Evolutionary conservation across 2,113 vertebrate species (phyloP).

Genomic region (Lagopus muta): DNA sequence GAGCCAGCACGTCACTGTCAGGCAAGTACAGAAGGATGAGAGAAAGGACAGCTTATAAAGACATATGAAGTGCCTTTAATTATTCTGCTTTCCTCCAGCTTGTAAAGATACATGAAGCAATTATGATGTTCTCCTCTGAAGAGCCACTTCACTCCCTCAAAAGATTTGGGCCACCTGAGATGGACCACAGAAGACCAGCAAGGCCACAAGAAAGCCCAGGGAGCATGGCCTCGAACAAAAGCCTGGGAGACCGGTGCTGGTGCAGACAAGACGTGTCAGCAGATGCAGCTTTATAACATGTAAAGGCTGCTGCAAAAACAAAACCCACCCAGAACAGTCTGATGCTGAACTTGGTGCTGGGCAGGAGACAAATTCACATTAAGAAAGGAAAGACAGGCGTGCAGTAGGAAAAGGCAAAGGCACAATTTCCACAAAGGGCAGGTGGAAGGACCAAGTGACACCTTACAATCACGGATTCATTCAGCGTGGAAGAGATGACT

Average conservation of each 20-base stretch:
- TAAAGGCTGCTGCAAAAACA: neutral
- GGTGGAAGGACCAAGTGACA: neutral
- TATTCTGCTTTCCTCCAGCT: neutral
- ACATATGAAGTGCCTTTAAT: neutral
- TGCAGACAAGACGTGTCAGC: slow-evolving; percentile 8
- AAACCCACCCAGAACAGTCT: neutral
- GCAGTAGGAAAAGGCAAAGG: neutral
- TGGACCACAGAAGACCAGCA: neutral
- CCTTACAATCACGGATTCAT: too few species aligned
- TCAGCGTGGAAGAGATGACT: too few species aligned
- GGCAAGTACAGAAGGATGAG: neutral
- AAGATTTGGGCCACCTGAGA: neutral
- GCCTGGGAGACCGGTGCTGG: neutral
- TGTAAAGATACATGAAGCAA: neutral
- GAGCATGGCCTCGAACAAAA: neutral
- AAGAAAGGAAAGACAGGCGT: neutral
- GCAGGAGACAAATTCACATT: neutral
- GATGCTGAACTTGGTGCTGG: neutral
- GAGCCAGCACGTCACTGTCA: neutral
- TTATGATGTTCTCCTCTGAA: neutral
- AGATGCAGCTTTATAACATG: neutral
- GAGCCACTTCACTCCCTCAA: neutral
- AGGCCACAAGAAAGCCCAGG: neutral
- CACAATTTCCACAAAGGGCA: neutral
- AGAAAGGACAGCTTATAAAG: slow-evolving; percentile 9